Evolutionary conservation across 2,888 invertebrate genomes (phyloP).

Genomic region (Chymomyza caudatula): DNA sequence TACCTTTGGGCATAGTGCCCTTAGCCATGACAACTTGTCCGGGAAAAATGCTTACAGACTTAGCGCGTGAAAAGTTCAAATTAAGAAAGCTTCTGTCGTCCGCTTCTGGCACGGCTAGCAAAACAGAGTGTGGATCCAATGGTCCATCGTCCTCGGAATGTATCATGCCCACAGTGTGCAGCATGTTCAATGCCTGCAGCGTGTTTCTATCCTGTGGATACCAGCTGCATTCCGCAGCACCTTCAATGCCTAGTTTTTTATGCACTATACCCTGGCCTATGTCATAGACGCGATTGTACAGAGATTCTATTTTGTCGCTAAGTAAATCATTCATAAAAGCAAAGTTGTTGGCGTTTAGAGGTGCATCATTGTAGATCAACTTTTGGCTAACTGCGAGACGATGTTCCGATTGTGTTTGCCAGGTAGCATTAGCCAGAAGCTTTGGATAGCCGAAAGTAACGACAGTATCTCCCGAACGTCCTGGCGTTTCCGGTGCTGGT

Average conservation of each 20-base stretch:
- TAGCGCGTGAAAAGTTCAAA: slow-evolving; percentile 79
- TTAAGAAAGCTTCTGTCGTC: slow-evolving; percentile 78
- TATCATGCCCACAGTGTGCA: slow-evolving; percentile 83
- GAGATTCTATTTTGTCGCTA: slow-evolving; percentile 68
- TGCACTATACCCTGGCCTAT: slow-evolving; percentile 73
- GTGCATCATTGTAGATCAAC: slow-evolving; percentile 79
- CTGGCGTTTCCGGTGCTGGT: slow-evolving; percentile 10
- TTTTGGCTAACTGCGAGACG: slow-evolving; percentile 78
- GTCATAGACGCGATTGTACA: slow-evolving; percentile 74
- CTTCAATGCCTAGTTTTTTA: slow-evolving; percentile 68
- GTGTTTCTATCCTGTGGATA: slow-evolving; percentile 73
- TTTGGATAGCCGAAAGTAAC: slow-evolving; percentile 81
- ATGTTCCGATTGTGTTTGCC: slow-evolving; percentile 64
- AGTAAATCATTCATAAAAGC: slow-evolving; percentile 79
- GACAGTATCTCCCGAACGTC: slow-evolving; percentile 81
- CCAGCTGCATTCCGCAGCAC: slow-evolving; percentile 68
- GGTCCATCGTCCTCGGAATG: slow-evolving; percentile 86
- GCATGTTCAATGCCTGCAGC: slow-evolving; percentile 65
- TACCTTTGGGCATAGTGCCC: slow-evolving; percentile 86
- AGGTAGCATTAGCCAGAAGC: slow-evolving; percentile 76
- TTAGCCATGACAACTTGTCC: slow-evolving; percentile 82
- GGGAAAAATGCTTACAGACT: slow-evolving; percentile 76
- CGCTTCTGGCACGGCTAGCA: slow-evolving; percentile 83
- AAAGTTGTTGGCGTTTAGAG: slow-evolving; percentile 61
- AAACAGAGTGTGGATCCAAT: slow-evolving; percentile 84